Base-by-base conservation (phyloP, 2,797 vertebrate species). In the Sciurus carolinensis region DNA sequence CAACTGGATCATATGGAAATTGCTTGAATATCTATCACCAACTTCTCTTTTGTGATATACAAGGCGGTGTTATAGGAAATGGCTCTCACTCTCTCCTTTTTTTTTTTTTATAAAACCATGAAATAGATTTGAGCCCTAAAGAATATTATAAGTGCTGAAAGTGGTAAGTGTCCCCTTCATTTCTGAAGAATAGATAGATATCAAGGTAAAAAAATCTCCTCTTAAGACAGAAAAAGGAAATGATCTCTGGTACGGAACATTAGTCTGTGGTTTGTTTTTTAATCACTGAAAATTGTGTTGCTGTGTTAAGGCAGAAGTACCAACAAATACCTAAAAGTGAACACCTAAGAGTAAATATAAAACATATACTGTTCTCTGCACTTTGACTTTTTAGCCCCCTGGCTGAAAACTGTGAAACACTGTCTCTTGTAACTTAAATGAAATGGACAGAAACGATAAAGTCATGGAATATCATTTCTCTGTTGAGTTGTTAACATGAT, bases 401-500 rank as follows among this genome's bases (percentile, higher is more conserved):
- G 12, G 69, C 7, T 93, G 73, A 52, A 52, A 97, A 90, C 28
- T 77, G 36, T 50, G 30, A 97, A 97, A 87, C 33, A 1, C 20
- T 97, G 81, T 59, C 0, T 89, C 42, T 54, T 81, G 17, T 72
- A 83, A 93, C 52, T 91, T 76, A 94, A 2, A 67, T 20, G 44
- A 96, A 95, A 87, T 47, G 62, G 7, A 26, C 39, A 11, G 88
- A 81, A 92, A 64, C 57, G 86, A 87, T 95, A 89, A 97, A 14
- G 66, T 86, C 97, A 94, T 39, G 62, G 39, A 94, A 95, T 95
- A 97, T 50, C 54, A 67, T 95, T 98, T 97, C 97, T 97, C 93
- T 91, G 13, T 91, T 96, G 50, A 92, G 69, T 57, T 95, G 87
- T 86, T 97, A 95, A 96, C 97, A 91, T 75, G 94, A 96, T 96